Conservation (phyloP, 2,797 vertebrate species). For the Schizopygopsis pylzovi region DNA sequence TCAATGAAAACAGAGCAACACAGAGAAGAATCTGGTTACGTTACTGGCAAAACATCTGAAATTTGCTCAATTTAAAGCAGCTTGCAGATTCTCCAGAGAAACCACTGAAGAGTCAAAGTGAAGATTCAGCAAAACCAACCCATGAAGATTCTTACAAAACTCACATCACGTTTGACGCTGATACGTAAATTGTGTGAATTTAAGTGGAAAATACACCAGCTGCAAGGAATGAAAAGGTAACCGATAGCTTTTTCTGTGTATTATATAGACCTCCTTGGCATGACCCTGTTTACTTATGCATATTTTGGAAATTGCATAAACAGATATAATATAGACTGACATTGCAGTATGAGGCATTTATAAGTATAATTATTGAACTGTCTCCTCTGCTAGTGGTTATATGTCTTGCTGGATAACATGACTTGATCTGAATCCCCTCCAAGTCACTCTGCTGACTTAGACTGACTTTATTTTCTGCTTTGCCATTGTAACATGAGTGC, state of each 20-base stretch:
- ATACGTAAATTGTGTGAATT: background rate
- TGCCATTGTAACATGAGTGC: slow-evolving; percentile 58
- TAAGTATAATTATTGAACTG: background rate
- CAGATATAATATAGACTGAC: slow-evolving; percentile 7
- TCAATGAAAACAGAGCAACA: slow-evolving; percentile 22
- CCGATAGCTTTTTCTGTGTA: background rate
- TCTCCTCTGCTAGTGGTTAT: background rate
- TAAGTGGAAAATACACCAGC: slow-evolving; percentile 17
- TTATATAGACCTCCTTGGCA: background rate
- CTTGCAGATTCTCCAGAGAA: slow-evolving; percentile 9
- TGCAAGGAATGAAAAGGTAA: background rate
- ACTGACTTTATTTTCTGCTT: slow-evolving; percentile 62
- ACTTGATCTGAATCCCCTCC: slow-evolving; percentile 21
- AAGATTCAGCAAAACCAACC: slow-evolving; percentile 2
- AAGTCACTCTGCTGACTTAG: slow-evolving; percentile 55
- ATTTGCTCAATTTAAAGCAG: slow-evolving; percentile 16
- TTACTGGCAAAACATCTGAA: slow-evolving; percentile 22
- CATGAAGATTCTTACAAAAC: background rate
- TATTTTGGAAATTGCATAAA: background rate
- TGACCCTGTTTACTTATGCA: background rate
- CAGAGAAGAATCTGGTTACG: slow-evolving; percentile 1
- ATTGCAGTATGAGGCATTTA: background rate
- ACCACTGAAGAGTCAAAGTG: slow-evolving; percentile 17
- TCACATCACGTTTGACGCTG: slow-evolving; percentile 2
- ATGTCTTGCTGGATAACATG: background rate